Evolutionary conservation across 1,140 invertebrate genomes (phyloP), one percentile per base, ranked within the genome.

Genomic region (Solenopsis fugax): DNA sequence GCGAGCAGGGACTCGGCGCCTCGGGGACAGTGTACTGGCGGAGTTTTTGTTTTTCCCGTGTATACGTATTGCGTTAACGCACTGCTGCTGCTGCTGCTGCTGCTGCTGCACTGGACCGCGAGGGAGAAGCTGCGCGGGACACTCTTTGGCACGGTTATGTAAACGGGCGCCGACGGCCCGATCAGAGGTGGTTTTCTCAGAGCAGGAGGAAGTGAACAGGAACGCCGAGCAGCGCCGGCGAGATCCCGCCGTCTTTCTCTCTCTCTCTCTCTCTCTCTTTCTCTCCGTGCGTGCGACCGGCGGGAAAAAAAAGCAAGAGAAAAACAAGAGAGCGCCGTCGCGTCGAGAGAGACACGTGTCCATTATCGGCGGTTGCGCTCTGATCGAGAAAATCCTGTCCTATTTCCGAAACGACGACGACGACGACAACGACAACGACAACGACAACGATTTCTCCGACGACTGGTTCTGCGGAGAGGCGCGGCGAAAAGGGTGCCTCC

Each of bases 91-190:
- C 18, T 60, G 65, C 13, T 18, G 41, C 6, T 9, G 64, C n/a
- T 4, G 18, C n/a, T 34, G 21, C 34, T 29, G 52, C 41, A 41
- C 16, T 54, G 56, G 37, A 72, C n/a, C 54, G 45, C 37, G n/a
- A 41, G 54, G 34, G 34, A 10, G 24, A 56, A 37, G 29, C 34
- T 24, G 10, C 41, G n/a, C n/a, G 54, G 7, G 56, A 45, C 50
- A 80, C 60, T 78, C 41, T 65, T 58, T 65, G 69, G 88, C 73
- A 81, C 73, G 85, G 54, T 90, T 88, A 85, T 81, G 75, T 90
- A 56, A 72, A 85, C 58, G 24, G 48, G 16, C 50, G 48, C 24
- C 77, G 52, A 89, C 65, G 4, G 52, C 37, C 73, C 48, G 73
- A 37, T 60, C 18, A 62, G 58, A 86, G 58, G 76, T 71, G 64